A percentile compares a stretch with the other conserved stretches of the same genome.
These are phyloP conservation scores for Crax fasciolata DNA, from an alignment of 2,797 vertebrate genomes.

Conservation along the genomic window DNA sequence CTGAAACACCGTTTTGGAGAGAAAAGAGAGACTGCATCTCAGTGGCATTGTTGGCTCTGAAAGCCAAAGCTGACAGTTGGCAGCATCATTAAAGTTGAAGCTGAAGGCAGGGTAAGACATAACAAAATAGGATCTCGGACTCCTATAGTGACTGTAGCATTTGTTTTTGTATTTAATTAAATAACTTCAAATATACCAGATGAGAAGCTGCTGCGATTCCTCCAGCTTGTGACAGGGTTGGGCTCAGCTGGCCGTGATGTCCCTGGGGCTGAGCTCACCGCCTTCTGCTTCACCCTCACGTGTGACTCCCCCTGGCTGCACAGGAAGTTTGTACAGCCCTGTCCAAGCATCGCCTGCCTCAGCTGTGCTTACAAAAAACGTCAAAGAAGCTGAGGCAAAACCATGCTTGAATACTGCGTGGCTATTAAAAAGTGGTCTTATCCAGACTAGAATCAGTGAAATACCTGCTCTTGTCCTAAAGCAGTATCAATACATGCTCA, in stretches of 20 bases:
- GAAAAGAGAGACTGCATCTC: background rate
- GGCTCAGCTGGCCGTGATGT: background rate
- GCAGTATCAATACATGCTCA: background rate
- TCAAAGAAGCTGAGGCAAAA: background rate
- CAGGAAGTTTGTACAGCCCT: background rate
- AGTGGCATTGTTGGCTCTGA: background rate
- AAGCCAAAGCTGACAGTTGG: background rate
- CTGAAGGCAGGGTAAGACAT: background rate
- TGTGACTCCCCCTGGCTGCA: accelerated
- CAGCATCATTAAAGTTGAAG: background rate
- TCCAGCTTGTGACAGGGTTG: background rate
- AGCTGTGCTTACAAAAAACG: background rate
- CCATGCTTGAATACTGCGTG: background rate
- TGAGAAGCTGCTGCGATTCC: background rate
- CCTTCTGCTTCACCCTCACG: background rate
- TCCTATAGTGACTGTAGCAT: background rate
- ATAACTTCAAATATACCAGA: background rate
- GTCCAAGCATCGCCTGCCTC: background rate
- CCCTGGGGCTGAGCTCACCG: background rate
- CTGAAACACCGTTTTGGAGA: background rate
- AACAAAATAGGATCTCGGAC: background rate
- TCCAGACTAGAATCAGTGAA: background rate
- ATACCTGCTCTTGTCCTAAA: background rate
- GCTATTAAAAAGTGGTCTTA: background rate
- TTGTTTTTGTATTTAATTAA: background rate